These are phyloP conservation scores for Pterophyllum scalare DNA, from an alignment of 2,113 vertebrate species.

Conservation along the genomic window DNA sequence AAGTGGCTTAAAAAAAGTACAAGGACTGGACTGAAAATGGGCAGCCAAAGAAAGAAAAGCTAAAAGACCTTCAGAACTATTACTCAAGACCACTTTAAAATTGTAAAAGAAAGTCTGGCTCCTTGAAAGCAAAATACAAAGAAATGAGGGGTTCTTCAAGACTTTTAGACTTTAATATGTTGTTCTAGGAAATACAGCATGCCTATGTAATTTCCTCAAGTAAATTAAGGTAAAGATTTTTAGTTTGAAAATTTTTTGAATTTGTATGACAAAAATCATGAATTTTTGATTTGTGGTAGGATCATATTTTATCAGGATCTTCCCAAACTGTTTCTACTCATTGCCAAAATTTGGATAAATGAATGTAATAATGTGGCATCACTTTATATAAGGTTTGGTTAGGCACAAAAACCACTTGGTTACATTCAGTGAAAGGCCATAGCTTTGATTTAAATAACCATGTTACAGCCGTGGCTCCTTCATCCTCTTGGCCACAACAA, in stretches of 20 bases:
- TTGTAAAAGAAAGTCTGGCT: no score
- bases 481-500: neutral
- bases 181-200: neutral
- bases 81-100: no score
- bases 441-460: neutral
- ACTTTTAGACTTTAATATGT: no score
- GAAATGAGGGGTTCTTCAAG: no score
- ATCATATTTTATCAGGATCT: neutral
- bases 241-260: neutral
- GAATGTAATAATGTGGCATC: neutral
- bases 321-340: neutral
- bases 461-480: neutral
- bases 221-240: neutral
- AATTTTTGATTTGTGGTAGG: neutral
- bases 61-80: neutral
- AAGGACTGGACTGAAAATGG: neutral
- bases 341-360: neutral
- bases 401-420: neutral
- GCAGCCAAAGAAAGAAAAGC: neutral
- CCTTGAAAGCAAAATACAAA: no score
- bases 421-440: neutral
- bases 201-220: neutral
- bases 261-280: neutral
- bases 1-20: neutral
- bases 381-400: neutral